Base-by-base conservation (phyloP, 2,113 vertebrate species). In the Oncorhynchus gorbuscha region DNA sequence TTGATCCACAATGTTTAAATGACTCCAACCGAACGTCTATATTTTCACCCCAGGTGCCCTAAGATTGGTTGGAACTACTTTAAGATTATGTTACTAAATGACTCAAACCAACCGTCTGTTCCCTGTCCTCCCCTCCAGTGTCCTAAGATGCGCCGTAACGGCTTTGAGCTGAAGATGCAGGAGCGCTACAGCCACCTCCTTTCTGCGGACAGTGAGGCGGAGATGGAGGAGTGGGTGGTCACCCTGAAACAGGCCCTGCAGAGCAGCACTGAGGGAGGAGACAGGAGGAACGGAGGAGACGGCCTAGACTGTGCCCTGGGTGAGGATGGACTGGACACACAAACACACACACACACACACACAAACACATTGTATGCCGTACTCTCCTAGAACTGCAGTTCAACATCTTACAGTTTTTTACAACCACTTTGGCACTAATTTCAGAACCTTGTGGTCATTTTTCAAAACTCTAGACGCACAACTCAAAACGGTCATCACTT, bases 211-310 rank as follows among this genome's bases (percentile, higher is more conserved):
- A 97, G 91, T 0, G 98, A 99, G 81, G 94, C 93, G 68, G 98
- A 99, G 91, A 98, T 99, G 98, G 97, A 98, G 77, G 98, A 99
- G 22, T 99, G 98, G 98, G 92, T 99, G 86, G 84, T 80, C 70
- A 97, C 95, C 0, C 91, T 99, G 85, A 96, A 91, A 76, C 98
- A 96, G 89, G 95, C 97, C 71, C 95, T 99, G 83, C 97, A 97
- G 92, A 94, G 93, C 91, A 94, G 94, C 83, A 83, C 87, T 0
- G 98, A 99, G 81, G 90, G 82, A 74, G 91, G 90, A 67, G 97
- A 99, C 84, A 93, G 94, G 86, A 96, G 96, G 76, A 94, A 94
- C 0, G 93, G 93, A 4, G 69, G 79, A 0, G 97, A 99, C 74
- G 70, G 90, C 0, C 90, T 93, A 79, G 97, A 98, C 72, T 89